Conservation (phyloP, 2,113 vertebrate genomes). For the Litocranius walleri region DNA sequence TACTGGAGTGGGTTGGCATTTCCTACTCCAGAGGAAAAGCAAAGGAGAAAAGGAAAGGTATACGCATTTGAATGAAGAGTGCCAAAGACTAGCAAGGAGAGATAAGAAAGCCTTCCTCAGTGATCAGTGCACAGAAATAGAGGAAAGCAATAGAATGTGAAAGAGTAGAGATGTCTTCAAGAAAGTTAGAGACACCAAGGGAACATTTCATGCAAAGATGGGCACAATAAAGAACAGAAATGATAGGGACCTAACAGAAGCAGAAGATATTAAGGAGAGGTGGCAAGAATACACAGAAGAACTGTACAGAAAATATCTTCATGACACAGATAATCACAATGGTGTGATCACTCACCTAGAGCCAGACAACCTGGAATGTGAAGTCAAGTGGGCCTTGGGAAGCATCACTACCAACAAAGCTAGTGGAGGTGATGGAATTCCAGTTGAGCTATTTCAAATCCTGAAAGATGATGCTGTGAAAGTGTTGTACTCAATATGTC, state of each 20-base stretch:
- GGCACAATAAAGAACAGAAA: not conserved
- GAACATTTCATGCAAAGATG: not conserved
- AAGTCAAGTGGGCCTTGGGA: not conserved
- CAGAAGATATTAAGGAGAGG: not conserved
- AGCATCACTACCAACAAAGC: not conserved
- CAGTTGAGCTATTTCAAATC: not conserved
- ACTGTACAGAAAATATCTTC: not conserved
- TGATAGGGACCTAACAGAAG: not conserved
- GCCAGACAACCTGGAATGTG: not conserved
- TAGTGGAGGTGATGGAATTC: not conserved
- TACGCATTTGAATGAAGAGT: not conserved
- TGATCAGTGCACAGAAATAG: not conserved
- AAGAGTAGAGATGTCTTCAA: not conserved
- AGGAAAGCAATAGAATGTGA: not conserved
- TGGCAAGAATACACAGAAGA: not conserved
- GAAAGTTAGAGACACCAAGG: not conserved
- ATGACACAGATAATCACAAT: rapidly evolving
- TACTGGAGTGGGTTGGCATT: not conserved
- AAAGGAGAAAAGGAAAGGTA: not conserved
- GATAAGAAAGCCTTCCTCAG: not conserved
- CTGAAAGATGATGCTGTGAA: not conserved
- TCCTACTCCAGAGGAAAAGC: not conserved
- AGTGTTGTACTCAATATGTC: too few relatives aligned
- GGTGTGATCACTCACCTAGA: not conserved
- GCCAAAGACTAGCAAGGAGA: not conserved